Base-by-base conservation (phyloP, 2,113 vertebrate genomes). In the Gila orcuttii region DNA sequence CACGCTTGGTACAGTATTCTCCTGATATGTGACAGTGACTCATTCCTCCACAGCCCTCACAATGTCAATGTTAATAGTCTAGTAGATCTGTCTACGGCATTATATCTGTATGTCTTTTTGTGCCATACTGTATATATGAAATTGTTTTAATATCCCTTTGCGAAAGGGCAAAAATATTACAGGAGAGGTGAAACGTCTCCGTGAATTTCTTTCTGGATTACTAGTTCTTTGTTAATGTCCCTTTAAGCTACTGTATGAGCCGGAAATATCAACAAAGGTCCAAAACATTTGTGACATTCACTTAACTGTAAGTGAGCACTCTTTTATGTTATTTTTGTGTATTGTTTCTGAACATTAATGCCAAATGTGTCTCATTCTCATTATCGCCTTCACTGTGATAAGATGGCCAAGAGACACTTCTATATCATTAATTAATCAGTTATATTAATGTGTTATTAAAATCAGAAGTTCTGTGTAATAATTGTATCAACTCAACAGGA, bases 151-250 rank as follows among this genome's bases (percentile, higher is more conserved):
- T 71, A 55, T 86, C 86, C 85, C 84, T 66, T 64, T 39, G 85
- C 57, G 57, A 88, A 79, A 59, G 64, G 52, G 81, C 52, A 71
- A 42, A 89, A 85, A 86, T 88, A 83, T 89, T 90, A 79, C n/a
- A 45, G 66, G 45, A 39, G 50, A 36, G 39, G 28, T 52, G 47
- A 79, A 85, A 55, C 19, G 0, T 77, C 83, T 66, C 13, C 3
- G 10, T 76, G 33, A 36, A 25, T 2, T 13, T 17, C 10, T 52
- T 4, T 52, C 15, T 59, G 11, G 39, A 47, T 47, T 8, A 28
- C 47, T 69, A 33, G 62, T 47, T 59, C 10, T 73, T 83, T 64
- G n/a, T 62, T 55, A 31, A 45, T 52, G 62, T 68, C 84, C 76
- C 4, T 31, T 77, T 45, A 69, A 69, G 52, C 78, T 86, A 60